Evolutionary conservation across 2,888 invertebrate genomes (phyloP).

Genomic region (Chouioia cunea): DNA sequence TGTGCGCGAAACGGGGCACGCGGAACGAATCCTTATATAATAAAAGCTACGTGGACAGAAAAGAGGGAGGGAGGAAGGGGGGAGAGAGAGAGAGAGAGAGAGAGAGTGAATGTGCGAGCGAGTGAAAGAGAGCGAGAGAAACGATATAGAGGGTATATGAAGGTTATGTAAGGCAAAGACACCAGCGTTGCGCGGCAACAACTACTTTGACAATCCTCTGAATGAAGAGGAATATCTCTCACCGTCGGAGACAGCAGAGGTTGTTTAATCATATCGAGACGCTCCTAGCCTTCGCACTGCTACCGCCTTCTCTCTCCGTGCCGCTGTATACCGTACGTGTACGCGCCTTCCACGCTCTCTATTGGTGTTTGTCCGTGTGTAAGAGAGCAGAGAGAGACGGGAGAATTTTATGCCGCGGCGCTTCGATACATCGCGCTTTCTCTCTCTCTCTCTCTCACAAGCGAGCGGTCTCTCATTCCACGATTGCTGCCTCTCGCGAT

Average conservation of each 20-base stretch:
- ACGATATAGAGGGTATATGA: too few species aligned
- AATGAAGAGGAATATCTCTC: background rate
- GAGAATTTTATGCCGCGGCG: slow-evolving; percentile 45
- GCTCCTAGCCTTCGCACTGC: slow-evolving; percentile 38
- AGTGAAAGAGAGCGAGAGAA: too few species aligned
- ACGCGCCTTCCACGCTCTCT: background rate
- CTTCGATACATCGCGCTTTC: slow-evolving; percentile 38
- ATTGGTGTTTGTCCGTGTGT: slow-evolving; percentile 5
- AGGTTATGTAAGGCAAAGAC: too few species aligned
- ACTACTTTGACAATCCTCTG: too few species aligned
- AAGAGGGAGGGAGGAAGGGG: background rate
- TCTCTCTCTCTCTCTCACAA: slow-evolving; percentile 26
- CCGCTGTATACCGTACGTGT: background rate
- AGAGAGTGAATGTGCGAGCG: too few species aligned
- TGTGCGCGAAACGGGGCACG: slow-evolving; percentile 19
- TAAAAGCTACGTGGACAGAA: slow-evolving; percentile 11
- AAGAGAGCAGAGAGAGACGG: background rate
- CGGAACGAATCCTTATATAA: slow-evolving; percentile 38
- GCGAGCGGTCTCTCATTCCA: background rate
- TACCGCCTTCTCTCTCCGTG: too few species aligned
- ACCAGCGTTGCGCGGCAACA: too few species aligned
- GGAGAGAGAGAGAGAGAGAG: slow-evolving; percentile 13
- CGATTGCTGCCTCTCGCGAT: slow-evolving; percentile 12
- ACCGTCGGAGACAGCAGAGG: slow-evolving; percentile 46
- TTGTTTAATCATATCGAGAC: slow-evolving; percentile 47